These are phyloP conservation scores for Sander lucioperca DNA, from an alignment of 2,113 vertebrate genomes.

Conservation along the genomic window DNA sequence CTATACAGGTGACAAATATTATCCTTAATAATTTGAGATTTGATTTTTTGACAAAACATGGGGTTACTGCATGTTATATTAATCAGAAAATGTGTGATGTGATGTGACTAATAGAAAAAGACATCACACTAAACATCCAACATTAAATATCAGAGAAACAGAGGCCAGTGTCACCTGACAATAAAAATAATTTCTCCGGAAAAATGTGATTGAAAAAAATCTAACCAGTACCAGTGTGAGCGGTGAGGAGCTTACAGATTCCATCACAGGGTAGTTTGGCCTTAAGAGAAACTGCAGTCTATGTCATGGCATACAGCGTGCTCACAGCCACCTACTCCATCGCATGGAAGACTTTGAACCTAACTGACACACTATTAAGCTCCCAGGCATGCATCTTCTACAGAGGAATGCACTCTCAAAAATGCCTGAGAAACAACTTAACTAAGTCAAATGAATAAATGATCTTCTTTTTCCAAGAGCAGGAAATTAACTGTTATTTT, in stretches of 20 bases:
- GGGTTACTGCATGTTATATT: not conserved
- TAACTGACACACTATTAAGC: constrained; percentile 67
- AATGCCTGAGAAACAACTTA: constrained; percentile 61
- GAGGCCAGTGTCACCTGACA: not conserved
- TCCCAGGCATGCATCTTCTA: constrained; percentile 63
- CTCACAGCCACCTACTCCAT: constrained; percentile 70
- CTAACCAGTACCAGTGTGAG: not conserved
- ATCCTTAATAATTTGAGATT: not conserved
- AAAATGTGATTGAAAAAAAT: not conserved
- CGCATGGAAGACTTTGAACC: constrained; percentile 68
- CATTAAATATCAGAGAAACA: constrained; percentile 2
- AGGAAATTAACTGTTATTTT: constrained; percentile 34
- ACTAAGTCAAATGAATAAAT: constrained; percentile 50
- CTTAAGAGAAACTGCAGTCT: constrained; percentile 40
- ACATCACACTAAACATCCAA: not conserved
- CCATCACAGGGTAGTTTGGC: constrained; percentile 47
- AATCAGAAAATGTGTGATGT: not conserved
- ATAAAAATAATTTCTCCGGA: not conserved
- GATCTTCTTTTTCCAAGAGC: constrained; percentile 21
- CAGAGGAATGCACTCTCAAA: constrained; percentile 71
- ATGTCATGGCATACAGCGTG: constrained; percentile 47
- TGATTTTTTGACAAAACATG: not conserved
- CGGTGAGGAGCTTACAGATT: constrained; percentile 16
- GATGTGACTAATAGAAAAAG: not conserved
- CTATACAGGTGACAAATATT: not conserved